Base-by-base conservation (phyloP, 2,797 vertebrate species). In the Lagorchestes hirsutus region DNA sequence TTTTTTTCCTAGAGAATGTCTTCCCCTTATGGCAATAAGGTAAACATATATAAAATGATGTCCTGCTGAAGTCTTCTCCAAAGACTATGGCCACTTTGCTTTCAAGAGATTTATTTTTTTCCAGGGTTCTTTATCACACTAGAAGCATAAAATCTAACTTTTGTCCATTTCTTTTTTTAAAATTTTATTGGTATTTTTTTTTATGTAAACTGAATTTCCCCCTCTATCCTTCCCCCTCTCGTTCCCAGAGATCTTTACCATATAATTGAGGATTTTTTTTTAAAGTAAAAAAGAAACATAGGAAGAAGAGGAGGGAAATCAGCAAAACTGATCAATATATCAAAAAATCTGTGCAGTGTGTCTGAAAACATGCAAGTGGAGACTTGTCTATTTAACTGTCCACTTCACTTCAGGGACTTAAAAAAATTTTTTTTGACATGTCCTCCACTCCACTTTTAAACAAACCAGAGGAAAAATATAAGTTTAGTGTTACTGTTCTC, bases 81-180 rank as follows among this genome's bases (percentile, higher is more conserved):
- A 57, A 90, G 54, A 40, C 56, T 67, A 4, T 40, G 46, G 50
- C 16, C 95, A 91, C 56, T 97, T 94, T 92, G 91, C 12, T 93
- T 58, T 94, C 40, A 92, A 31, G 55, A 55, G 55, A 82, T 27
- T 82, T 3, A 22, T 46, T 82, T 82, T 11, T 11, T 40, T 40
- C 55, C 54, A 16, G 54, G 24, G n/a, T 57, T 93, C 40, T 93
- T 91, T 90, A 4, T 67, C 40, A 95, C 92, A 12, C 54, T 46
- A 40, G 67, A 6, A 40, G 6, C 16, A 74, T 74, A 22, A 74
- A 40, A 40, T 6, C n/a, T 95, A 87, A 74, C 31, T 95, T 58
- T 96, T 54, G 3, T 67, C 18, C 46, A 13, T 1, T 5, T 91
- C 2, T 94, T 67, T 96, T 56, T 91, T 59, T 5, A 10, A 34